Evolutionary conservation across 2,888 invertebrate genomes (phyloP).

Genomic region (Lasius platythorax): DNA sequence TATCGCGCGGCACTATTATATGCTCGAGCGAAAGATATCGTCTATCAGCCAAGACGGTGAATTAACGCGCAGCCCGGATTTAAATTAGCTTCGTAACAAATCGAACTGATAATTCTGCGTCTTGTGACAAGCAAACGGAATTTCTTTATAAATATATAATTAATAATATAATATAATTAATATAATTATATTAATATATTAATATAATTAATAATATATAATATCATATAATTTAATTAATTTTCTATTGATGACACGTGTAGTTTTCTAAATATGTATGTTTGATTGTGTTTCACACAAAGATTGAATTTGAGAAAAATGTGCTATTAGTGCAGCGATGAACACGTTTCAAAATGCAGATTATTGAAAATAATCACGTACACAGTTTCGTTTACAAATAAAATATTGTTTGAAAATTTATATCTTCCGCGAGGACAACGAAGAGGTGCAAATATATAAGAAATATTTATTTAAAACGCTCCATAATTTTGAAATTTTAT

Average conservation of each 20-base stretch:
- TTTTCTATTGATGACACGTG: background rate
- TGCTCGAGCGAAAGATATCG: slow-evolving; percentile 14
- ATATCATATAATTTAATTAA: background rate
- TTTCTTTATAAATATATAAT: background rate
- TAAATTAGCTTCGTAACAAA: background rate
- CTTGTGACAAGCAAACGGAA: background rate
- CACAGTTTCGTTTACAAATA: background rate
- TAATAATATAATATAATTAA: too few relatives aligned
- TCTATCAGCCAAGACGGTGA: slow-evolving; percentile 26
- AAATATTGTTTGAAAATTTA: background rate
- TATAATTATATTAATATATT: too few relatives aligned
- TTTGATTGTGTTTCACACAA: background rate
- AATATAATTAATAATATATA: too few relatives aligned
- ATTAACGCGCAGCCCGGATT: background rate
- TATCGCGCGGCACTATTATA: slow-evolving; percentile 24
- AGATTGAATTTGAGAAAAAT: background rate
- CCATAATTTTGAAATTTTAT: background rate
- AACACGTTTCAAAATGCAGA: background rate
- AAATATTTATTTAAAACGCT: background rate
- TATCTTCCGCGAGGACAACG: background rate
- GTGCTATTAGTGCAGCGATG: background rate
- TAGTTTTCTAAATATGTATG: background rate
- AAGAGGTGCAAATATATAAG: too few relatives aligned
- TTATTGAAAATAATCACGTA: background rate
- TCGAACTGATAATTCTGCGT: background rate